Evolutionary conservation across 2,113 vertebrate genomes (phyloP).

Genomic region (Notiomystis cincta): DNA sequence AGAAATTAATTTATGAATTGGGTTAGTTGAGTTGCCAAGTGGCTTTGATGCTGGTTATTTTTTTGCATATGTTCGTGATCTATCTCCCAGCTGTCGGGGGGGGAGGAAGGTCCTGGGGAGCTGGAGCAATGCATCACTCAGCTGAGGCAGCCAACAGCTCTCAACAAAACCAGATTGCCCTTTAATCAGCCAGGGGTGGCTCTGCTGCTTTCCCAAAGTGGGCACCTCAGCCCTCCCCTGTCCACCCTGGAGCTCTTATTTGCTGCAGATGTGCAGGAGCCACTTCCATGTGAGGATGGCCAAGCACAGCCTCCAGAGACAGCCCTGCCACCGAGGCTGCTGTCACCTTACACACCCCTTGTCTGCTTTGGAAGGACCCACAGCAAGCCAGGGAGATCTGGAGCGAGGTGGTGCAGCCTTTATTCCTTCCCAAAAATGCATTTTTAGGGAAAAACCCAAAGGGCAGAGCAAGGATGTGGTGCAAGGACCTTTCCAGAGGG

Average conservation of each 20-base stretch:
- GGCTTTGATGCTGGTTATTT: conserved; percentile 39
- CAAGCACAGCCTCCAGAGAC: background rate
- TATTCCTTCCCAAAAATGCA: background rate
- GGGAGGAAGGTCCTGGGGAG: background rate
- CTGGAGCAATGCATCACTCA: background rate
- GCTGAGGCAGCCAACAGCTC: conserved; percentile 6
- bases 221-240: accelerated
- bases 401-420: background rate
- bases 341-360: background rate
- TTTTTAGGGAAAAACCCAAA: background rate
- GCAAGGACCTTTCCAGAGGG: background rate
- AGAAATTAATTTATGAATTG: conserved; percentile 38
- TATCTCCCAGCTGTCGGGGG: conserved; percentile 39
- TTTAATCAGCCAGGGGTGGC: background rate
- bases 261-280: background rate
- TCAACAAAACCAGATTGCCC: background rate
- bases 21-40: conserved; percentile 23
- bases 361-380: background rate
- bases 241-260: accelerated
- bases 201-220: background rate
- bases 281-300: accelerated
- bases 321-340: accelerated
- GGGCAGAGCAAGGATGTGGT: accelerated
- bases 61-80: conserved; percentile 20
- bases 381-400: background rate